A percentile compares a stretch with the other conserved stretches of the same genome.
phyloP scores from a whole-genome alignment of 2,888 invertebrate genomes.

The Leptopilina drosophilae region DNA sequence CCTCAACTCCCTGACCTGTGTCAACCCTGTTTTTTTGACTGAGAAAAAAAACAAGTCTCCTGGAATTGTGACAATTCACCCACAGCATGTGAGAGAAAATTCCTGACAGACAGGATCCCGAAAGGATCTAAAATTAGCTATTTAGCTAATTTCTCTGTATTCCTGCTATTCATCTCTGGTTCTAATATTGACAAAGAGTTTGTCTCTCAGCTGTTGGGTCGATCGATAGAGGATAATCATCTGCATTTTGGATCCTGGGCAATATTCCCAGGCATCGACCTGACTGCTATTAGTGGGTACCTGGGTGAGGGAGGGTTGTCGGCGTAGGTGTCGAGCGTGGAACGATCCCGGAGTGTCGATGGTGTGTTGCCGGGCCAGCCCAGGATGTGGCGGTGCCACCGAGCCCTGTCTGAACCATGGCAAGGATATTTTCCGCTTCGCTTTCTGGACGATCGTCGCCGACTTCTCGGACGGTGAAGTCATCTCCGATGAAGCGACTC shows the following conservation, averaged over 20 bases:
- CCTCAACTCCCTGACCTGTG: too few species aligned
- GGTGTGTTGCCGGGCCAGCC: slow-evolving; percentile 90
- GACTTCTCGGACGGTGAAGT: slow-evolving; percentile 73
- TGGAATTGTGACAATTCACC: too few species aligned
- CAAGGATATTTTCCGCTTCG: slow-evolving; percentile 90
- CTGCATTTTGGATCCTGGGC: slow-evolving; percentile 6
- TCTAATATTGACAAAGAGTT: background rate
- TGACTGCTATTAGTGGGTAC: slow-evolving; percentile 66
- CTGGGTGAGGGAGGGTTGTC: slow-evolving; percentile 82
- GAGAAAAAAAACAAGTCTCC: too few species aligned
- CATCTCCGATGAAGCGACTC: slow-evolving; percentile 59
- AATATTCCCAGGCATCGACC: slow-evolving; percentile 30
- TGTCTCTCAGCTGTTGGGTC: slow-evolving; percentile 24
- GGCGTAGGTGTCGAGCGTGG: slow-evolving; percentile 85
- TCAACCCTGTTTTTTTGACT: too few species aligned
- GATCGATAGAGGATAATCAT: slow-evolving; percentile 32
- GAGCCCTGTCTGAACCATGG: slow-evolving; percentile 94
- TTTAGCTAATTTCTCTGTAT: background rate
- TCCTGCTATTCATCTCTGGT: slow-evolving; percentile 1
- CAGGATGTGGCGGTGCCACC: slow-evolving; percentile 85
- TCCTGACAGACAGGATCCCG: background rate
- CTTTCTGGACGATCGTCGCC: slow-evolving; percentile 80
- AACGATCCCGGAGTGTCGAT: slow-evolving; percentile 93
- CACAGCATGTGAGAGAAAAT: background rate
- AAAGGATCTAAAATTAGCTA: background rate